A percentile compares a stretch with the other conserved stretches of the same genome.
phyloP scores from a whole-genome alignment of 2,888 invertebrate species.

The Epistrophe grossulariae region DNA sequence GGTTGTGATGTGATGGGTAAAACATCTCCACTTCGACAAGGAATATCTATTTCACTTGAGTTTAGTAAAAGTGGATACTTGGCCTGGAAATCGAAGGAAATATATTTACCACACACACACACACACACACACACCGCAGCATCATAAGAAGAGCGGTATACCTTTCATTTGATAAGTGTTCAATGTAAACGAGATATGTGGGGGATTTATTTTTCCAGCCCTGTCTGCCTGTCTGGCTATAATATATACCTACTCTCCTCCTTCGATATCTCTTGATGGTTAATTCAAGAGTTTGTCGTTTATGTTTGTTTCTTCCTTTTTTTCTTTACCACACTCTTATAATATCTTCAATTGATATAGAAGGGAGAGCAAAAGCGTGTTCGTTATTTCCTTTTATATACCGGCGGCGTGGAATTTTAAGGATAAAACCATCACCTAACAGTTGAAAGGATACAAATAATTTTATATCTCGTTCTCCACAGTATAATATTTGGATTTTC shows the following conservation, averaged over 20 bases:
- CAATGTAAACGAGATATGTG: conserved; percentile 35
- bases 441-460: conserved; percentile 44
- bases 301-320: conserved; percentile 17
- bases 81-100: conserved; percentile 67
- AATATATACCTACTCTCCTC: neutral
- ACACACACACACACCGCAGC: conserved; percentile 41
- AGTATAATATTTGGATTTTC: neutral
- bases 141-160: conserved; percentile 28
- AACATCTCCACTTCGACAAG: conserved; percentile 1
- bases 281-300: conserved; percentile 73
- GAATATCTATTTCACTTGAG: conserved; percentile 61
- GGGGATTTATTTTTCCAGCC: conserved; percentile 13
- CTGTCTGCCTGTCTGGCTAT: conserved; percentile 10
- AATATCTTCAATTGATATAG: conserved; percentile 8
- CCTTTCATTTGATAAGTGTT: conserved; percentile 68
- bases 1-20: conserved; percentile 3
- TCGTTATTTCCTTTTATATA: conserved; percentile 19
- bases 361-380: neutral
- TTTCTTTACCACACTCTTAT: neutral
- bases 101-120: conserved; percentile 61
- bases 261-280: conserved; percentile 40
- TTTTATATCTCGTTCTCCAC: conserved; percentile 25
- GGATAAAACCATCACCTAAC: conserved; percentile 31
- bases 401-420: conserved; percentile 27
- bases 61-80: conserved; percentile 55